A percentile compares a stretch with the other conserved stretches of the same genome.
Conservation (phyloP, 2,797 vertebrate genomes). For the Rhabdomys pumilio region DNA sequence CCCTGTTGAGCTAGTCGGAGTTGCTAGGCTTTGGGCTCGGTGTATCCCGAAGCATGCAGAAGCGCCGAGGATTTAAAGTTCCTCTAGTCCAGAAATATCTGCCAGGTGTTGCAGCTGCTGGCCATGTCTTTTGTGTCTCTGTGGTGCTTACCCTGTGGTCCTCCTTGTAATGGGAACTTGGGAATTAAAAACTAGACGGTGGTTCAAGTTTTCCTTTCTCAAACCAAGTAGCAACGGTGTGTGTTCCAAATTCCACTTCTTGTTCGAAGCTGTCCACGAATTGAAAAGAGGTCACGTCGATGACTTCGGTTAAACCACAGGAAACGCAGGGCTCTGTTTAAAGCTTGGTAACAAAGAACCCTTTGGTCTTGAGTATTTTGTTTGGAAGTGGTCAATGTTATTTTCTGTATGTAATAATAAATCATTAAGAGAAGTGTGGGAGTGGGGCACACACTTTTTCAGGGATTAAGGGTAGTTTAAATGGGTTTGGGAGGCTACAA, state of each 20-base stretch:
- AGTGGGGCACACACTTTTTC: neutral
- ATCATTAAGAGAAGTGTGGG: neutral
- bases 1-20: neutral
- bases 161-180: neutral
- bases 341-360: neutral
- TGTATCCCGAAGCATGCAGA: neutral
- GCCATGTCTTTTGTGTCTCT: neutral
- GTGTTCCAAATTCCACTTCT: neutral
- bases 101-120: neutral
- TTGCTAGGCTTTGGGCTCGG: neutral
- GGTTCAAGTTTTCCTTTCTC: neutral
- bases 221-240: neutral
- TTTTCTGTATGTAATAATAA: constrained; percentile 31
- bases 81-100: neutral
- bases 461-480: neutral
- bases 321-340: neutral
- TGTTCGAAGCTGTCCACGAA: neutral
- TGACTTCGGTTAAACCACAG: neutral
- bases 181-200: neutral
- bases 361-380: neutral
- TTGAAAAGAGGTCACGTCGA: neutral
- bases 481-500: neutral
- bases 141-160: neutral
- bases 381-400: neutral
- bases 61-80: neutral